phyloP scores from a whole-genome alignment of 1,140 invertebrate species.

The Wiebesia pumilae region DNA sequence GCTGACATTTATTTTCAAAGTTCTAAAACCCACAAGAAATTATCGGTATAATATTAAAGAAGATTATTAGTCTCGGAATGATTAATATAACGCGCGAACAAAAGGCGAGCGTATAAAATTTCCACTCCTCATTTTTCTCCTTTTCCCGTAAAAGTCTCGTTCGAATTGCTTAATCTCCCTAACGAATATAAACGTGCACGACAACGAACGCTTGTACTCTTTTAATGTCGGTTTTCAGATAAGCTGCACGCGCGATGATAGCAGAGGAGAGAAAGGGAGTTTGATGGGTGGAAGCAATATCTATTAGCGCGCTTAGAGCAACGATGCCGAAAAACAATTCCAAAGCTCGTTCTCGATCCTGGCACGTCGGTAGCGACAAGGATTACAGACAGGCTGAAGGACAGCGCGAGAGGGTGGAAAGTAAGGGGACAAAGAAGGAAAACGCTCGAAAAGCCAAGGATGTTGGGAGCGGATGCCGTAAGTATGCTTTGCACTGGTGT shows the following conservation, averaged over 20 bases:
- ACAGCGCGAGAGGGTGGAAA: background rate
- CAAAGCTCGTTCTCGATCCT: background rate
- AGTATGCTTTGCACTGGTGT: background rate
- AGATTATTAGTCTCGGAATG: background rate
- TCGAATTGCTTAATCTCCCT: slow-evolving; percentile 36
- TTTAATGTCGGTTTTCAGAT: slow-evolving; percentile 18
- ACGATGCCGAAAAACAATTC: slow-evolving; percentile 48
- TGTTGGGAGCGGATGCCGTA: background rate
- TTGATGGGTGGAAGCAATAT: slow-evolving; percentile 44
- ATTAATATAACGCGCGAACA: background rate
- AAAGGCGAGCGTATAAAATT: background rate
- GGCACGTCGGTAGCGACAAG: background rate
- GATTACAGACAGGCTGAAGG: background rate
- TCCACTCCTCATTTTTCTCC: background rate
- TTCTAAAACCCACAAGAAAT: background rate
- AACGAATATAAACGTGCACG: slow-evolving; percentile 36
- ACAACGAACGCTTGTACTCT: background rate
- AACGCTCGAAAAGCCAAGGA: background rate
- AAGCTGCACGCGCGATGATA: slow-evolving; percentile 4
- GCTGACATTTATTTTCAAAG: background rate
- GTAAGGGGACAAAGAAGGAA: background rate
- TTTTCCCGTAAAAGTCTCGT: background rate
- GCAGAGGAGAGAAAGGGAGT: background rate
- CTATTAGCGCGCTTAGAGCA: slow-evolving; percentile 45
- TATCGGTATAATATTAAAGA: background rate